Evolutionary conservation across 2,113 vertebrate species (phyloP).

Genomic region (Hydrochoerus hydrochaeris): DNA sequence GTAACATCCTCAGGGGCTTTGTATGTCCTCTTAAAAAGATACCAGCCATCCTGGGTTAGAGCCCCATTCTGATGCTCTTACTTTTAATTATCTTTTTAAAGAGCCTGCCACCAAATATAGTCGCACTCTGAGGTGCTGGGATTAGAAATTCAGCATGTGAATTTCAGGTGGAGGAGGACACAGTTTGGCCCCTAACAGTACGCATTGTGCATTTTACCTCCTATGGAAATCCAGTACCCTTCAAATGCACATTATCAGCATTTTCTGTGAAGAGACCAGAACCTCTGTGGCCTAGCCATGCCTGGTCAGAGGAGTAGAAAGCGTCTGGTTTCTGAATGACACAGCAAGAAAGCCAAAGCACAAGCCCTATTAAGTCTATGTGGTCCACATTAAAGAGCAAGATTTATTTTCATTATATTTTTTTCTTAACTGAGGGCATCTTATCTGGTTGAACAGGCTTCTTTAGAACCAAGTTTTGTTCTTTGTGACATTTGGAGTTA

Average conservation of each 20-base stretch:
- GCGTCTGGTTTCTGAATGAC: not conserved
- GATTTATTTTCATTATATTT: conserved; percentile 69
- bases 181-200: not conserved
- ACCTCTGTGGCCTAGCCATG: not conserved
- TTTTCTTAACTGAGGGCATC: conserved; percentile 67
- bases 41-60: not conserved
- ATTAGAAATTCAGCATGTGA: not conserved
- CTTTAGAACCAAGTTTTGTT: conserved; percentile 80
- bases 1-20: not conserved
- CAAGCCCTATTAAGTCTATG: not conserved
- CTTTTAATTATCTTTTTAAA: not conserved
- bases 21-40: not conserved
- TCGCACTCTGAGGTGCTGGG: no score
- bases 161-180: not conserved
- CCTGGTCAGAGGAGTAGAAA: not conserved
- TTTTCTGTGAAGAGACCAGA: not conserved
- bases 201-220: not conserved
- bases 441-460: conserved; percentile 77
- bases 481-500: conserved; percentile 87
- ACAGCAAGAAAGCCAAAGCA: not conserved
- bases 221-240: not conserved
- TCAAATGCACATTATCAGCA: not conserved
- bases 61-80: not conserved
- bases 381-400: conserved; percentile 53
- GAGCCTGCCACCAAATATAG: not conserved